These are phyloP conservation scores for Boulengeromyrus knoepffleri DNA, from an alignment of 2,113 vertebrate species.

Conservation along the genomic window DNA sequence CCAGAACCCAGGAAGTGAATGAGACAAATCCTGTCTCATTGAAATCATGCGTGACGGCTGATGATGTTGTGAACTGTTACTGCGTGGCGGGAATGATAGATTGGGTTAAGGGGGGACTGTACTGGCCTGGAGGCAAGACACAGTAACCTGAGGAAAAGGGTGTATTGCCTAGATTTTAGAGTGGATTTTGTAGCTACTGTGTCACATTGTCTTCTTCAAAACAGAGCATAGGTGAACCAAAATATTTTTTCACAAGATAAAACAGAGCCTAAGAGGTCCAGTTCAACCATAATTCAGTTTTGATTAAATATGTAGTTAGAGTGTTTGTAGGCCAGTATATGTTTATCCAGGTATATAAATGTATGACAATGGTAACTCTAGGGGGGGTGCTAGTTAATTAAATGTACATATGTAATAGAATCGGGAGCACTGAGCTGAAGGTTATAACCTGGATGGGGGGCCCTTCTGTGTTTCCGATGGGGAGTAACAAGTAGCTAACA, in stretches of 20 bases:
- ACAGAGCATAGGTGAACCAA: not conserved
- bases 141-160: not conserved
- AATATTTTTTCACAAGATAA: not conserved
- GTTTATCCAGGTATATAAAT: not conserved
- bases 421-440: not conserved
- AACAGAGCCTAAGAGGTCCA: not conserved
- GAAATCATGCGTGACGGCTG: not conserved
- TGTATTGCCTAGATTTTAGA: not conserved
- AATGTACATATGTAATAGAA: not conserved
- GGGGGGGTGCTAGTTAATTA: not conserved
- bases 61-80: not conserved
- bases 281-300: not conserved
- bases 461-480: not conserved
- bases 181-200: not conserved
- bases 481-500: not conserved
- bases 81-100: not conserved
- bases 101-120: not conserved
- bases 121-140: not conserved
- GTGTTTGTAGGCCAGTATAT: not conserved
- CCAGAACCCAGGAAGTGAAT: not conserved
- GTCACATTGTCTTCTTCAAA: not conserved
- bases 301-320: not conserved
- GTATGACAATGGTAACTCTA: not conserved
- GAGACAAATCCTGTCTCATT: not conserved
- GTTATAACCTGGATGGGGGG: not conserved